phyloP scores from a whole-genome alignment of 2,797 vertebrate genomes.

The Philypnodon macrostomus region DNA sequence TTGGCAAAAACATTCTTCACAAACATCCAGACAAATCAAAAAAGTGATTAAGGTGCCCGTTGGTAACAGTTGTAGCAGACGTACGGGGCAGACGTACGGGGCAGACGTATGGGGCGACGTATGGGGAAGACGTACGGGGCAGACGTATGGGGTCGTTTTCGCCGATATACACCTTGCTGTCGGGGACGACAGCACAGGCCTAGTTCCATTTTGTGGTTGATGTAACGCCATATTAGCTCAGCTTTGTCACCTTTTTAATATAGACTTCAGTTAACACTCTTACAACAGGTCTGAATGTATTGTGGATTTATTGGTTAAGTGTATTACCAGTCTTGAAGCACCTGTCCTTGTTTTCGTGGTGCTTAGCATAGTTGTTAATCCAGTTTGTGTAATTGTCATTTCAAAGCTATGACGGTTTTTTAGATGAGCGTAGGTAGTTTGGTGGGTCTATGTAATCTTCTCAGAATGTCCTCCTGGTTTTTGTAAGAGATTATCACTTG shows the following conservation, averaged over 20 bases:
- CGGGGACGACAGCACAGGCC: too few species aligned
- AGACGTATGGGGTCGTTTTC: too few species aligned
- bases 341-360: slow-evolving; percentile 12
- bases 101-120: too few species aligned
- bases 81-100: too few species aligned
- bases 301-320: background rate
- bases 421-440: background rate
- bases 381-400: slow-evolving; percentile 25
- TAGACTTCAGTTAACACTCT: background rate
- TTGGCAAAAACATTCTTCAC: too few species aligned
- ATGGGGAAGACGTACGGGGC: too few species aligned
- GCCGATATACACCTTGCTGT: too few species aligned
- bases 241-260: background rate
- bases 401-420: background rate
- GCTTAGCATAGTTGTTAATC: slow-evolving; percentile 27
- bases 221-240: background rate
- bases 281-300: background rate
- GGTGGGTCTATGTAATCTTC: slow-evolving; percentile 14
- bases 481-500: background rate
- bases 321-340: background rate
- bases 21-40: too few species aligned
- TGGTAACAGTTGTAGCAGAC: too few species aligned
- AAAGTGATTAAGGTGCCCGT: too few species aligned
- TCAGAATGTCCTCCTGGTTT: slow-evolving; percentile 4
- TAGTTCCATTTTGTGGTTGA: background rate